A percentile compares a stretch with the other conserved stretches of the same genome.
These are phyloP conservation scores for Gandaritis pyraliata DNA, from an alignment of 2,888 invertebrate genomes.

Conservation along the genomic window DNA sequence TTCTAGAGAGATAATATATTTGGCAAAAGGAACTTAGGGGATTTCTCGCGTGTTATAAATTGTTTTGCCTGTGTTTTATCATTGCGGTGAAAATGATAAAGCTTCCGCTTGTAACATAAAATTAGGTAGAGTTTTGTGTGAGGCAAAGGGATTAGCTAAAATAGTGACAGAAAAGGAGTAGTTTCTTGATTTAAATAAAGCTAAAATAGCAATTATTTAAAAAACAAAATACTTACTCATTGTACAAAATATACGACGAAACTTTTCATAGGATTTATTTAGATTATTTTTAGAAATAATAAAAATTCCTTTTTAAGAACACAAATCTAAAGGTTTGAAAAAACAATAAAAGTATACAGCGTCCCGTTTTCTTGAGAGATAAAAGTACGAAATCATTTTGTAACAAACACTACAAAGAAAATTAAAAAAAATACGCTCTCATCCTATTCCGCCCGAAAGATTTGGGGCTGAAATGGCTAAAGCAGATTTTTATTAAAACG, in stretches of 20 bases:
- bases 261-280: too few species aligned
- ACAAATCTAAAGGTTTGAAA: neutral
- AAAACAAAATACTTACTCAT: too few species aligned
- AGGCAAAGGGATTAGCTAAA: neutral
- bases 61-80: conserved; percentile 15
- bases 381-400: conserved; percentile 3
- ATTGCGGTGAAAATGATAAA: neutral
- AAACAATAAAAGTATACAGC: neutral
- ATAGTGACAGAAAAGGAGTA: neutral
- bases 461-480: conserved; percentile 9
- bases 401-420: conserved; percentile 20
- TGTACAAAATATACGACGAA: too few species aligned
- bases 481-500: conserved; percentile 33
- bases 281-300: neutral
- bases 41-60: conserved; percentile 17
- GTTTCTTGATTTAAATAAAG: too few species aligned
- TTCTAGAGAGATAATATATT: conserved; percentile 9
- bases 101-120: conserved; percentile 2
- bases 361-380: conserved; percentile 4
- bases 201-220: neutral
- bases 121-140: neutral
- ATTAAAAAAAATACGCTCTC: conserved; percentile 20
- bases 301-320: neutral
- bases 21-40: conserved; percentile 14
- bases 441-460: conserved; percentile 20